Evolutionary conservation across 2,797 vertebrate genomes (phyloP).

Genomic region (Tarsius wallacei): DNA sequence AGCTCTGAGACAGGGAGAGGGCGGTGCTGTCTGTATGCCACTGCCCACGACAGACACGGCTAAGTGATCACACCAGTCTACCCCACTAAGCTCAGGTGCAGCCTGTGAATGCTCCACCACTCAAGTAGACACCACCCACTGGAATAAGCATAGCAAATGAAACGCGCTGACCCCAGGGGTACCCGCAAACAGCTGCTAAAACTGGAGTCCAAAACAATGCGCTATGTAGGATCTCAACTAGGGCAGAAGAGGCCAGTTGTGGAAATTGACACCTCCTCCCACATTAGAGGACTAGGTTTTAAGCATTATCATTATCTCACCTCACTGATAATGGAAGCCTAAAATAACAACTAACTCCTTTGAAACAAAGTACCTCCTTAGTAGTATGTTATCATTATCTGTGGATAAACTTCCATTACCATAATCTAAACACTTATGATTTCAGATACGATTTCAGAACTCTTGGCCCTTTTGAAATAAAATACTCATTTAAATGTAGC

Average conservation of each 20-base stretch:
- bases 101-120: neutral
- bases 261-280: neutral
- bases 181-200: neutral
- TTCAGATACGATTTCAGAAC: conserved; percentile 14
- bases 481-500: neutral
- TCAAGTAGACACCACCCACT: neutral
- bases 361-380: neutral
- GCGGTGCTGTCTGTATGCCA: neutral
- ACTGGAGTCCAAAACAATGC: neutral
- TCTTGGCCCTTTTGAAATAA: conserved; percentile 45
- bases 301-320: neutral
- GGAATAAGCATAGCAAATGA: neutral
- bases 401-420: neutral
- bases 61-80: neutral
- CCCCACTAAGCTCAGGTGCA: neutral
- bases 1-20: neutral
- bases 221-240: neutral
- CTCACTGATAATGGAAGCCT: neutral
- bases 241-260: neutral
- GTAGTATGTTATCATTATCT: neutral
- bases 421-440: neutral
- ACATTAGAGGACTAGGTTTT: neutral
- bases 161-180: neutral
- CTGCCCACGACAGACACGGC: fast-evolving
- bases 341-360: neutral